Conservation (phyloP, 2,888 invertebrate genomes). For the Trissoscelio sp. region DNA sequence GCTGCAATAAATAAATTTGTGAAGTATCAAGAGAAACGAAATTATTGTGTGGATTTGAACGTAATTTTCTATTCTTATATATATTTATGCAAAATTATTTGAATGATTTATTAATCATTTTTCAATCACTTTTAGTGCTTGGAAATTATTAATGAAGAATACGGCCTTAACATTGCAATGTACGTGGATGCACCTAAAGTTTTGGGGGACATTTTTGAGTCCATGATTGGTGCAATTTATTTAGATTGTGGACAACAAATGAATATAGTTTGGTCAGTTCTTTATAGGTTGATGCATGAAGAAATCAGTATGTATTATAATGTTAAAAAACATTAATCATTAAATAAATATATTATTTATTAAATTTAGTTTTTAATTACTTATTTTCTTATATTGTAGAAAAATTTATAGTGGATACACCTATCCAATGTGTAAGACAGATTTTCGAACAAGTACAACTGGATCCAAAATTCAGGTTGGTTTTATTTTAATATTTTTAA, state of each 20-base stretch:
- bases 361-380: too few species aligned
- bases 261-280: constrained; percentile 90
- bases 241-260: constrained; percentile 91
- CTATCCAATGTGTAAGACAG: constrained; percentile 16
- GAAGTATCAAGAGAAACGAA: constrained; percentile 86
- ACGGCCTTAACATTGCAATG: constrained; percentile 87
- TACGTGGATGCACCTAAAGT: constrained; percentile 96
- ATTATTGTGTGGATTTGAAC: constrained; percentile 87
- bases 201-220: constrained; percentile 97
- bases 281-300: constrained; percentile 92
- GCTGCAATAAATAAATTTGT: constrained; percentile 87
- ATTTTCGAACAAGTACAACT: constrained; percentile 13
- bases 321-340: not conserved
- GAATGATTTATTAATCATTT: constrained; percentile 6
- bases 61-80: too few species aligned
- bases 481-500: too few species aligned
- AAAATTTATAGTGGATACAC: constrained; percentile 3
- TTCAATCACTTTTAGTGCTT: not conserved
- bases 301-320: constrained; percentile 86
- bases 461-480: constrained; percentile 5
- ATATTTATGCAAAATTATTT: too few species aligned
- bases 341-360: not conserved
- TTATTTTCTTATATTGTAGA: too few species aligned
- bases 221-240: constrained; percentile 91
- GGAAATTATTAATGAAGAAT: not conserved